A percentile compares a stretch with the other conserved stretches of the same genome.
Conservation (phyloP, 37 sponge, comb jelly and placozoan genomes). For the Beroe ovata region DNA sequence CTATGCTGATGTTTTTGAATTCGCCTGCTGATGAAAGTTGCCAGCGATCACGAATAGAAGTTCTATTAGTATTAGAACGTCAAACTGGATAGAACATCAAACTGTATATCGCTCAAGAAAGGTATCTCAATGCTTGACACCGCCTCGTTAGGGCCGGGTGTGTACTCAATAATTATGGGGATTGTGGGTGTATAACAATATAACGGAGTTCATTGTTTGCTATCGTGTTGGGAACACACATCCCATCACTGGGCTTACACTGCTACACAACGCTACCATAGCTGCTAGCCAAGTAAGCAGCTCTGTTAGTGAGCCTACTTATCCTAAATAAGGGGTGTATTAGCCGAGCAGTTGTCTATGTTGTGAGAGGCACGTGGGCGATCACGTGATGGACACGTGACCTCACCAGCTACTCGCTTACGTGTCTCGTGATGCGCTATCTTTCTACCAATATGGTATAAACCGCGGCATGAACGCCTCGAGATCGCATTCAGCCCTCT, state of each 20-base stretch:
- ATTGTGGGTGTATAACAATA: too few species aligned
- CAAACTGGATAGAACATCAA: too few species aligned
- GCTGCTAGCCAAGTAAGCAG: slow-evolving; percentile 60
- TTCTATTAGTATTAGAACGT: too few species aligned
- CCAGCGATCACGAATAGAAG: too few species aligned
- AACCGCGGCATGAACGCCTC: slow-evolving; percentile 24
- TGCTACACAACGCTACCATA: neutral
- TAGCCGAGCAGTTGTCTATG: slow-evolving; percentile 40
- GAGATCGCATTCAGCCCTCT: neutral
- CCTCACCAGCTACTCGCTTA: neutral
- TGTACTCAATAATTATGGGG: too few species aligned
- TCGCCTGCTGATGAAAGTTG: too few species aligned
- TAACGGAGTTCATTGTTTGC: neutral
- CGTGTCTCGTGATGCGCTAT: neutral
- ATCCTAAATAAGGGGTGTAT: slow-evolving; percentile 65
- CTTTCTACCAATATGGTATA: slow-evolving; percentile 41
- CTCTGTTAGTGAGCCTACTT: neutral
- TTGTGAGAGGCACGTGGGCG: slow-evolving; percentile 37
- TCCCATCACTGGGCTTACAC: slow-evolving; percentile 55
- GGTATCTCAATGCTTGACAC: too few species aligned
- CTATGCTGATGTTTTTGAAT: too few species aligned
- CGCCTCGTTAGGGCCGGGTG: too few species aligned
- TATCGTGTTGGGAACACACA: slow-evolving; percentile 56
- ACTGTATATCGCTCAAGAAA: too few species aligned
- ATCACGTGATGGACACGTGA: slow-evolving; percentile 11